Evolutionary conservation across 2,113 vertebrate genomes (phyloP).

Genomic region (Pimephales promelas): DNA sequence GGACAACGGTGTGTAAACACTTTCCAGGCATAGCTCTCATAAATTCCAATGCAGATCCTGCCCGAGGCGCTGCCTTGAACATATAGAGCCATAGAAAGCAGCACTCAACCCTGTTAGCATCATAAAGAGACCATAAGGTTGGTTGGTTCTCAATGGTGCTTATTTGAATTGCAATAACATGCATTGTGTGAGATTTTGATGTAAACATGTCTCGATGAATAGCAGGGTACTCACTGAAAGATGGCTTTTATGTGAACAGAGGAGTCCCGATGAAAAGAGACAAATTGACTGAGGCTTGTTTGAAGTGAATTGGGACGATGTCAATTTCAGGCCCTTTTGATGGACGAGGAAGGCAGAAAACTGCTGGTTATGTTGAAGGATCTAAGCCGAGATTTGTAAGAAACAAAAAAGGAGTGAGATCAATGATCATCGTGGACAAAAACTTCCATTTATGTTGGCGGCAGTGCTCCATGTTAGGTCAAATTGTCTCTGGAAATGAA

Average conservation of each 20-base stretch:
- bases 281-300: constrained; percentile 51
- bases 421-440: constrained; percentile 1
- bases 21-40: constrained; percentile 45
- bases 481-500: background rate
- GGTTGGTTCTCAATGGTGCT: constrained; percentile 48
- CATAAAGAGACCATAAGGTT: constrained; percentile 62
- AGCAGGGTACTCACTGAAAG: constrained; percentile 68
- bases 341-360: constrained; percentile 24
- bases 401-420: constrained; percentile 38
- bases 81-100: constrained; percentile 54
- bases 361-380: constrained; percentile 41
- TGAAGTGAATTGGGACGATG: constrained; percentile 58
- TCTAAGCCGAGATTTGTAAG: background rate
- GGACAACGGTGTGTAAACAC: constrained; percentile 13
- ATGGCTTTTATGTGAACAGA: constrained; percentile 67
- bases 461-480: background rate
- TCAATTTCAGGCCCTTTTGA: constrained; percentile 47
- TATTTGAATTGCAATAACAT: constrained; percentile 62
- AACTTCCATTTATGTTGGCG: background rate
- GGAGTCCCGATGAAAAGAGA: constrained; percentile 40
- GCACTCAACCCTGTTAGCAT: constrained; percentile 67
- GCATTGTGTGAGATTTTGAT: constrained; percentile 74
- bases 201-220: constrained; percentile 72
- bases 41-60: constrained; percentile 68
- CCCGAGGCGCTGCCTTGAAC: constrained; percentile 52